A percentile compares a stretch with the other conserved stretches of the same genome.
Conservation (phyloP, 2,113 vertebrate genomes). For the Meleagris gallopavo region DNA sequence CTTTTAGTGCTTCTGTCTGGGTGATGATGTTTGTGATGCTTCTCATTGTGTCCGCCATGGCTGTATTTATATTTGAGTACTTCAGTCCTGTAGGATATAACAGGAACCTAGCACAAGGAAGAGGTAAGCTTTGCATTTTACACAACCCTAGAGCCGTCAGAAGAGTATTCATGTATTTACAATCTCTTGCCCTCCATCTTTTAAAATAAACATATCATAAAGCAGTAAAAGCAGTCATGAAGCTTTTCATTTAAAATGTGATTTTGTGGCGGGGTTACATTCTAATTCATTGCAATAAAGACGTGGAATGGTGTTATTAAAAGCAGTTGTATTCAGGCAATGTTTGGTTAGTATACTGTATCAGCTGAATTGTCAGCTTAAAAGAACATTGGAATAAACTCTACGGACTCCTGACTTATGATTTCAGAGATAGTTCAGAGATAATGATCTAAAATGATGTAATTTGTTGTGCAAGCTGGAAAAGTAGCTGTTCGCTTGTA, state of each 20-base stretch:
- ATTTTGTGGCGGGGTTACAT: neutral
- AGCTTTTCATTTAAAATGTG: neutral
- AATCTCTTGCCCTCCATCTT: neutral
- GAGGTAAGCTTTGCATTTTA: slow-evolving; percentile 82
- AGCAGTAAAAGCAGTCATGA: neutral
- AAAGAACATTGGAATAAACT: neutral
- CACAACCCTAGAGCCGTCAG: neutral
- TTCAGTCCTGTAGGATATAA: slow-evolving; percentile 98
- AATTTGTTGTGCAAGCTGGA: neutral
- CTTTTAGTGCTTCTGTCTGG: slow-evolving; percentile 99
- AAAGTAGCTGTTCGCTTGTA: neutral
- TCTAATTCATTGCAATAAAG: neutral
- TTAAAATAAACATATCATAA: neutral
- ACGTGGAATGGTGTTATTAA: neutral
- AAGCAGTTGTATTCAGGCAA: neutral
- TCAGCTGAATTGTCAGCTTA: neutral
- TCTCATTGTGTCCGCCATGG: slow-evolving; percentile 95
- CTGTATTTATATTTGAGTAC: slow-evolving; percentile 98
- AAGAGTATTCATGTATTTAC: neutral
- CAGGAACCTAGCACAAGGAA: slow-evolving; percentile 94
- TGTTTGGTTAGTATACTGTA: neutral
- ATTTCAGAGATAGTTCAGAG: neutral
- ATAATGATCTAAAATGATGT: neutral
- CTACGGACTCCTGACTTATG: neutral
- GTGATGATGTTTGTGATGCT: slow-evolving; percentile 99